Percentiles rank a stretch among this genome's conserved stretches.
These are phyloP conservation scores for Rhagoletis pomonella DNA, from an alignment of 1,140 invertebrate species.

Conservation along the genomic window DNA sequence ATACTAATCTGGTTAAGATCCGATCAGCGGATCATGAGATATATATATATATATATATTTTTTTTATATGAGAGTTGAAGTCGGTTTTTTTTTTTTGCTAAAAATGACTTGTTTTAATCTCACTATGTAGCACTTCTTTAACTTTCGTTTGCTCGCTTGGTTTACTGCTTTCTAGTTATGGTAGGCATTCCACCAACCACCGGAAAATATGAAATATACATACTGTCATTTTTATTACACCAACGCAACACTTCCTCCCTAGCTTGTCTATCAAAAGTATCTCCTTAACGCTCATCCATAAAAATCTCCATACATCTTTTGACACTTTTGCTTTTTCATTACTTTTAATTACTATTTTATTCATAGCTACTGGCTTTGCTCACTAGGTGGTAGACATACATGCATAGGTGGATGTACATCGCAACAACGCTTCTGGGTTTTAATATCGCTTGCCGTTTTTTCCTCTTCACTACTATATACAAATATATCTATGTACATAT, in stretches of 20 bases:
- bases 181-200: neutral
- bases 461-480: slow-evolving; percentile 22
- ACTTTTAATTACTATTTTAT: neutral
- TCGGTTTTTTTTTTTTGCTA: too few species aligned
- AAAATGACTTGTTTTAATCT: too few species aligned
- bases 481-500: neutral
- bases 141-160: too few species aligned
- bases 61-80: too few species aligned
- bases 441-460: slow-evolving; percentile 26
- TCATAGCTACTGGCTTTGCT: neutral
- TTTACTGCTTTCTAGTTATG: too few species aligned
- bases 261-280: neutral
- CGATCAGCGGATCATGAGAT: too few species aligned
- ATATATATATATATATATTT: too few species aligned
- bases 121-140: too few species aligned
- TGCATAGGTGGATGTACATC: neutral
- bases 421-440: slow-evolving; percentile 49
- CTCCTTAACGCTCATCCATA: neutral
- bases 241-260: neutral
- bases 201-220: neutral
- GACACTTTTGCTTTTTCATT: neutral
- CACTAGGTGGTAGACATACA: too few species aligned
- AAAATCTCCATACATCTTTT: neutral
- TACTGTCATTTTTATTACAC: neutral
- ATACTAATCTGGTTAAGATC: too few species aligned